A percentile compares a stretch with the other conserved stretches of the same genome.
Evolutionary conservation across 2,113 vertebrate genomes (phyloP).

Genomic region (Eidolon helvum): DNA sequence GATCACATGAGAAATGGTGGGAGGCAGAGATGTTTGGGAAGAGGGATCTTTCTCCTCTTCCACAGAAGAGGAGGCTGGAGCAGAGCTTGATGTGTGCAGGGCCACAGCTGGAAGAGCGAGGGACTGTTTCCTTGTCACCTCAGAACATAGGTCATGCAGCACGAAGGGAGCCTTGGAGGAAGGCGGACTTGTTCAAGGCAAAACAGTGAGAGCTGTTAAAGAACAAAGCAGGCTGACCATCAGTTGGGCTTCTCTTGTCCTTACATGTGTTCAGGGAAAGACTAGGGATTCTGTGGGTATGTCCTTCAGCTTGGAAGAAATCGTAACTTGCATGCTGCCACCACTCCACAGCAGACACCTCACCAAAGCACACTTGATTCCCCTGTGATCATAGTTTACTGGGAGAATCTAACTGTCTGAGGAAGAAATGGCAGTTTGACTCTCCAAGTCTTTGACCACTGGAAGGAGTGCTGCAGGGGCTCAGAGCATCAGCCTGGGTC

Average conservation of each 20-base stretch:
- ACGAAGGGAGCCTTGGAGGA: background rate
- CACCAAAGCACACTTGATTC: background rate
- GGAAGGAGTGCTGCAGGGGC: accelerated
- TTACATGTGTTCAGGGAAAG: background rate
- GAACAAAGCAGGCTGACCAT: background rate
- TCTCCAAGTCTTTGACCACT: too few relatives aligned
- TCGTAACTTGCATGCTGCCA: background rate
- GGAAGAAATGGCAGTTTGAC: background rate
- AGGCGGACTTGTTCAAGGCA: background rate
- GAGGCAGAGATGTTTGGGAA: background rate
- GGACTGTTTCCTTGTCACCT: background rate
- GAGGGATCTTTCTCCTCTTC: too few relatives aligned
- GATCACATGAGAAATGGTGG: background rate
- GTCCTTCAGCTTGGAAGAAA: background rate
- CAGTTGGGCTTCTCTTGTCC: background rate
- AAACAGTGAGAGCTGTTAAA: background rate
- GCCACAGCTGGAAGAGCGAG: background rate
- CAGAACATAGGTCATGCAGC: background rate
- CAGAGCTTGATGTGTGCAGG: background rate
- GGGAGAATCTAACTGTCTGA: background rate
- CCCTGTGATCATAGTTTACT: background rate
- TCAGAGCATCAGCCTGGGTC: background rate
- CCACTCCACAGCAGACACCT: background rate
- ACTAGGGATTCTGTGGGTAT: accelerated
- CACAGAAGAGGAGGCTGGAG: background rate